Conservation (phyloP, 30 jellyfish, hydroid and myxozoan species). For the Hydractinia echinata region DNA sequence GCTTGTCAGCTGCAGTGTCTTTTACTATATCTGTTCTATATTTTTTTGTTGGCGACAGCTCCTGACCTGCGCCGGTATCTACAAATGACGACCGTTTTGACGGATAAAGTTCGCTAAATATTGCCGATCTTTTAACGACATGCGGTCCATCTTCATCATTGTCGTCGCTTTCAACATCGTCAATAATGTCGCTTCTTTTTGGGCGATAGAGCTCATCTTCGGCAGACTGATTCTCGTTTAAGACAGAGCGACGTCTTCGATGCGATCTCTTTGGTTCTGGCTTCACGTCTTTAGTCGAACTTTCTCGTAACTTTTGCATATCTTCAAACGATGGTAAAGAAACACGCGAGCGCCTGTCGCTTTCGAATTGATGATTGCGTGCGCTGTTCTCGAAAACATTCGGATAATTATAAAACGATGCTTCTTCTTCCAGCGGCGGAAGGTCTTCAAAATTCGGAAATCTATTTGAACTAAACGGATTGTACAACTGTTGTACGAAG, state of each 20-base stretch:
- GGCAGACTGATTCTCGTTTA: not conserved
- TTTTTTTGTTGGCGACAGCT: not conserved
- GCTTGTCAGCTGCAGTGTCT: slow-evolving; percentile 27
- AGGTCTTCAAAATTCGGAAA: slow-evolving; percentile 16
- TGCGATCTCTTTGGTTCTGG: not conserved
- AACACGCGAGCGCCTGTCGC: too few relatives aligned
- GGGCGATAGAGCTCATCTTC: too few relatives aligned
- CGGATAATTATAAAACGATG: slow-evolving; percentile 20
- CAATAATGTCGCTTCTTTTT: not conserved
- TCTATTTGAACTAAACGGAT: slow-evolving; percentile 30
- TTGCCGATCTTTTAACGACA: slow-evolving; percentile 98
- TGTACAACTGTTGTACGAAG: slow-evolving; percentile 18
- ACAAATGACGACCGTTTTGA: slow-evolving; percentile 27
- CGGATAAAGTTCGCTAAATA: slow-evolving; percentile 67
- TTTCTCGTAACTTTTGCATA: not conserved
- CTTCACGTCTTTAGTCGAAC: not conserved
- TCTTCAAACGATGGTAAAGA: too few relatives aligned
- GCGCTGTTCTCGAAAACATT: not conserved
- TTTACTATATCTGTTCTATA: not conserved
- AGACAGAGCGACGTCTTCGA: not conserved
- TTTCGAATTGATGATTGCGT: too few relatives aligned
- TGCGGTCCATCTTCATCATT: slow-evolving; percentile 87
- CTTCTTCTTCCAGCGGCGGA: slow-evolving; percentile 18
- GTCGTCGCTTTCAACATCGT: slow-evolving; percentile 40
- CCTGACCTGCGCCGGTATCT: slow-evolving; percentile 12